Percentiles rank a stretch among this genome's conserved stretches.
Evolutionary conservation across 2,888 invertebrate species (phyloP).

Genomic region (Choristoneura rosaceana): DNA sequence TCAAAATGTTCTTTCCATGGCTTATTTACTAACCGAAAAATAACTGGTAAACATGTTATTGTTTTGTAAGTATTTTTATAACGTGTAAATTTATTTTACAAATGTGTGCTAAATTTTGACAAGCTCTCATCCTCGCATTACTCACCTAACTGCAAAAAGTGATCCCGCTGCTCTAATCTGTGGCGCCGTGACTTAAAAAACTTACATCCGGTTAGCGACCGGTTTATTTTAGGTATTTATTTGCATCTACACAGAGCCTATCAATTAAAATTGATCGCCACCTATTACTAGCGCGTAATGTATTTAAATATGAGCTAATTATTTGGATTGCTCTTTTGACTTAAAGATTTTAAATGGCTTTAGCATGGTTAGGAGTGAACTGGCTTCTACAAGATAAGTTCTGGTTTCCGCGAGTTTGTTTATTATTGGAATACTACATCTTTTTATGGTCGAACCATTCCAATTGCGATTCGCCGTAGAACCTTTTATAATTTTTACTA

Average conservation of each 20-base stretch:
- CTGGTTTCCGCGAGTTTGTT: neutral
- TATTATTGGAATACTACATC: neutral
- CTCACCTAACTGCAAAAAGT: conserved; percentile 28
- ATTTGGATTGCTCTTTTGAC: conserved; percentile 8
- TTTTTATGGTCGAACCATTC: neutral
- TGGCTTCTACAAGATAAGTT: neutral
- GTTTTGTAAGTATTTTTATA: no score
- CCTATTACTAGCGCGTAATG: conserved; percentile 28
- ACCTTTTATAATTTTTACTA: no score
- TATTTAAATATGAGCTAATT: conserved; percentile 10
- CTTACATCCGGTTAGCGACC: conserved; percentile 55
- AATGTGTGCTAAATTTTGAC: conserved; percentile 20
- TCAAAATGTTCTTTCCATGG: no score
- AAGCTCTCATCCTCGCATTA: conserved; percentile 26
- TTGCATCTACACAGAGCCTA: conserved; percentile 40
- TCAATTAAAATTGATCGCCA: conserved; percentile 42
- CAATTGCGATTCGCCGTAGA: neutral
- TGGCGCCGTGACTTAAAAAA: conserved; percentile 41
- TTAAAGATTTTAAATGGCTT: neutral
- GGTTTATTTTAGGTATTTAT: conserved; percentile 47
- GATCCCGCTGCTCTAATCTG: conserved; percentile 31
- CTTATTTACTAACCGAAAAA: no score
- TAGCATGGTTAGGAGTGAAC: neutral
- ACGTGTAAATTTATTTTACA: neutral
- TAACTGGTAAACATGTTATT: no score